Percentiles rank a stretch among this genome's conserved stretches.
Conservation (phyloP, 2,113 vertebrate species). For the Catagonus wagneri region DNA sequence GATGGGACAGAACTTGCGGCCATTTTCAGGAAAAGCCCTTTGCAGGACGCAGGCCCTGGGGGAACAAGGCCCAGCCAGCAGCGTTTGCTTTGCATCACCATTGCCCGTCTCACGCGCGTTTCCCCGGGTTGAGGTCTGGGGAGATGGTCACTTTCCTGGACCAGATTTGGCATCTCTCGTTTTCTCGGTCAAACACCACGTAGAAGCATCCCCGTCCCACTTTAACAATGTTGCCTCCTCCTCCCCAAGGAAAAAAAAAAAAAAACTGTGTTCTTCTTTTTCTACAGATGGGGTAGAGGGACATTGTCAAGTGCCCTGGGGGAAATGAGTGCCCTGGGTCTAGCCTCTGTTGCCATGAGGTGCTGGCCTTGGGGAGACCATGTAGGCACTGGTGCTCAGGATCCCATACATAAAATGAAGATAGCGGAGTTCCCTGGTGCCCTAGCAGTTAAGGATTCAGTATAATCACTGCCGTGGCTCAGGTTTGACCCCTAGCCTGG, state of each 20-base stretch:
- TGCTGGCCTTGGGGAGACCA: not conserved
- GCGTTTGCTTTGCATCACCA: rapidly evolving
- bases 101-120: rapidly evolving
- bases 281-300: not conserved
- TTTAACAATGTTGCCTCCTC: too few relatives aligned
- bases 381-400: not conserved
- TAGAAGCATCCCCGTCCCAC: not conserved
- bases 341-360: not conserved
- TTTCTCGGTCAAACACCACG: not conserved
- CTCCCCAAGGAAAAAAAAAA: not conserved
- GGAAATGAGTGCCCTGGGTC: not conserved
- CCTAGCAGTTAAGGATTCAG: too few relatives aligned
- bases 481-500: too few relatives aligned
- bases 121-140: not conserved
- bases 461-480: too few relatives aligned
- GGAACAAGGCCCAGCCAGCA: not conserved
- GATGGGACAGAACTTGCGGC: not conserved
- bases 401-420: not conserved
- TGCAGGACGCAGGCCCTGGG: not conserved
- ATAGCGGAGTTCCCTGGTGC: too few relatives aligned
- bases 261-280: not conserved
- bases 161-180: not conserved
- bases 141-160: not conserved
- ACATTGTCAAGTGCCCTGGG: not conserved
- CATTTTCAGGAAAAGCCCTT: not conserved